Evolutionary conservation across 2,888 invertebrate species (phyloP).

Genomic region (Drosophila lutescens): DNA sequence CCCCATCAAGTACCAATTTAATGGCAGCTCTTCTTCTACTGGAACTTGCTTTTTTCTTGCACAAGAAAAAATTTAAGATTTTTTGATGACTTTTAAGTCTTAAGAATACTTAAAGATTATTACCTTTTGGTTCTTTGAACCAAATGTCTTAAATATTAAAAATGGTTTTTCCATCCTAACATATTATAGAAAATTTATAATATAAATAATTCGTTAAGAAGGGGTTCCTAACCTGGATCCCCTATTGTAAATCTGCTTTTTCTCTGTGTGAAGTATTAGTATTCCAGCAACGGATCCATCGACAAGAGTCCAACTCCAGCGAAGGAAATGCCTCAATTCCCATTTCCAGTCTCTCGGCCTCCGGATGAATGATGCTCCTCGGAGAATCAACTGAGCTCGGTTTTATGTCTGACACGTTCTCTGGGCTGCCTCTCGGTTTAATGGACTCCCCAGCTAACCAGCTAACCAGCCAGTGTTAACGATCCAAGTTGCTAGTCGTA

Average conservation of each 20-base stretch:
- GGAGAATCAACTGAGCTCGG: slow-evolving; percentile 1
- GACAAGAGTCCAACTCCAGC: slow-evolving; percentile 19
- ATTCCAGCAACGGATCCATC: slow-evolving; percentile 47
- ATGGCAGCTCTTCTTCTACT: slow-evolving; percentile 63
- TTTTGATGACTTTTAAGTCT: neutral
- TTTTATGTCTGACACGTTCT: slow-evolving; percentile 38
- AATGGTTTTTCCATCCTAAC: too few species aligned
- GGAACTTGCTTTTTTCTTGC: slow-evolving; percentile 1
- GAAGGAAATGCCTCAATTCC: slow-evolving; percentile 18
- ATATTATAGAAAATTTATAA: too few species aligned
- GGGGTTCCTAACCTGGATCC: neutral
- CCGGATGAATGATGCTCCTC: slow-evolving; percentile 46
- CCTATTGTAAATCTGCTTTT: neutral
- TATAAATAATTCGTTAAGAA: too few species aligned
- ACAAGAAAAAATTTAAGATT: slow-evolving; percentile 4
- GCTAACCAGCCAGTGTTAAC: slow-evolving; percentile 8
- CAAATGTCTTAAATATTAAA: too few species aligned
- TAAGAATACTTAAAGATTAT: neutral
- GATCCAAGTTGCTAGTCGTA: slow-evolving; percentile 26
- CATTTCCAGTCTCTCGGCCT: slow-evolving; percentile 12
- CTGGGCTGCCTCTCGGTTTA: slow-evolving; percentile 18
- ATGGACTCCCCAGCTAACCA: slow-evolving; percentile 15
- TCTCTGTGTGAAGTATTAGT: slow-evolving; percentile 49
- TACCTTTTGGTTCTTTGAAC: too few species aligned
- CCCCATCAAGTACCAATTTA: slow-evolving; percentile 80